Evolutionary conservation across 2,888 invertebrate genomes (phyloP).

Genomic region (Mesorhabditis sp.): DNA sequence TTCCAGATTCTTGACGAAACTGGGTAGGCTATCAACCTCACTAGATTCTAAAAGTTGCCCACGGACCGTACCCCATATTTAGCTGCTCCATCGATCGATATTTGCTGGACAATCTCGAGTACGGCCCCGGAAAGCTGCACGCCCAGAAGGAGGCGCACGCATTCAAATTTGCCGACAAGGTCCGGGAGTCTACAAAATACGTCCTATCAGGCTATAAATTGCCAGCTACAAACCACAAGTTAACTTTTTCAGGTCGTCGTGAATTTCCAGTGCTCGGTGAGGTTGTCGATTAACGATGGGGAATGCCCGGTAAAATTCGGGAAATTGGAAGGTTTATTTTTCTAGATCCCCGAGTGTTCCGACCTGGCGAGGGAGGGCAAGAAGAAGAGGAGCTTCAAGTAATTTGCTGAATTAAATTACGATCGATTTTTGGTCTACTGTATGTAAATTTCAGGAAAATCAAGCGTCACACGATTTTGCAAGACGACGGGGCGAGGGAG

Average conservation of each 20-base stretch:
- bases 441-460: not conserved
- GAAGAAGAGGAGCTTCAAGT: constrained; percentile 8
- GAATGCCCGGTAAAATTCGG: constrained; percentile 39
- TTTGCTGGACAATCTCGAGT: constrained; percentile 51
- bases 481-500: not conserved
- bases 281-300: constrained; percentile 50
- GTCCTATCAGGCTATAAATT: no score
- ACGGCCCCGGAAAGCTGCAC: constrained; percentile 42
- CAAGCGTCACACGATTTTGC: not conserved
- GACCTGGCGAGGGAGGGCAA: not conserved
- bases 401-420: not conserved
- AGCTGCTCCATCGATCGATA: constrained; percentile 53
- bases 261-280: constrained; percentile 56
- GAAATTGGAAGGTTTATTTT: not conserved
- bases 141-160: constrained; percentile 57
- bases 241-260: constrained; percentile 39
- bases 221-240: no score
- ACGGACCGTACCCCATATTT: constrained; percentile 9
- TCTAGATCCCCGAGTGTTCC: constrained; percentile 14
- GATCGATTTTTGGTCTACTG: no score
- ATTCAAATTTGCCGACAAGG: constrained; percentile 54
- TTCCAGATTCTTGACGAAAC: constrained; percentile 46
- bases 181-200: no score
- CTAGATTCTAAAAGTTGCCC: not conserved
- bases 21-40: constrained; percentile 32